Base-by-base conservation (phyloP, 1,140 invertebrate species). In the Saxidomus purpurata region DNA sequence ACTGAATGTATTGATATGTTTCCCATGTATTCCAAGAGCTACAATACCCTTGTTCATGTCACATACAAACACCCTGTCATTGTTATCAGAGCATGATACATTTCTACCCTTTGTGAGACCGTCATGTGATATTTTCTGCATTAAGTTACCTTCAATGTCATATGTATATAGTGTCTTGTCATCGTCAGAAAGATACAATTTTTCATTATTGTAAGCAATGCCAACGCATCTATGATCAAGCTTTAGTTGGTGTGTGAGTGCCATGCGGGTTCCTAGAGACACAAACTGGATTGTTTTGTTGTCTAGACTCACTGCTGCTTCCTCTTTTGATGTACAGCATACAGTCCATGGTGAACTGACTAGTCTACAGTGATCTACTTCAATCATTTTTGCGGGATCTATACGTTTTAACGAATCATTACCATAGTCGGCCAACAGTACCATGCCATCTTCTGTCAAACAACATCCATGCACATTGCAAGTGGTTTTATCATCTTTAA, bases 251-350 rank as follows among this genome's bases (percentile, higher is more conserved):
- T 19, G 31, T 25, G 36, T 83, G 4, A 25, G 34, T 28, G 31
- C 2, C 81, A 83, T 83, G 22, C 19, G 25, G 9, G 17, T 83
- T n/a, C 55, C 34, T 19, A 83, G 28, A n/a, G 81, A 69, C 1
- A 83, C 36, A 83, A 83, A 83, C 61, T 83, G 81, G 13, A 83
- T 83, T 6, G 25, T 69, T 22, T 17, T 34, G 17, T 47, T 61
- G 22, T 3, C 25, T 47, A 34, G 25, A 15, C 52, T 22, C 15
- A 69, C 61, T 40, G 81, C 81, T 4, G 40, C 81, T 69, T 83
- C 81, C 1, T 69, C 13, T 38, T 69, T 40, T 31, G 31, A 36
- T 25, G 38, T 61, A 43, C n/a, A 38, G 61, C 81, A 83, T 55
- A 74, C 69, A 43, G 1, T 28, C 9, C 13, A 43, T 43, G 69